These are phyloP conservation scores for Taeniopygia guttata DNA, from an alignment of 2,797 vertebrate genomes.

Conservation along the genomic window DNA sequence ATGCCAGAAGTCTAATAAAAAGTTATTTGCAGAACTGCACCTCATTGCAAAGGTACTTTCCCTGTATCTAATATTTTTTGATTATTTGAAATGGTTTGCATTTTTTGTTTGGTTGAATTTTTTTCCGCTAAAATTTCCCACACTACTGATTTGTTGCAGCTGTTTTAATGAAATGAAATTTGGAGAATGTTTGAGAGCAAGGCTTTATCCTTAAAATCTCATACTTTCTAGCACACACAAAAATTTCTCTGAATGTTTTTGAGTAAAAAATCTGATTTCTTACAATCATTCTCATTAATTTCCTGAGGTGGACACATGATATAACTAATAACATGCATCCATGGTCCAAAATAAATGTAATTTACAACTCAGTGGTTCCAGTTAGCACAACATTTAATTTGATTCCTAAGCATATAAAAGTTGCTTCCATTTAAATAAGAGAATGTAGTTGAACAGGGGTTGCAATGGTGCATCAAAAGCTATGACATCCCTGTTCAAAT, in stretches of 20 bases:
- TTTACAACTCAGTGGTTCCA: neutral
- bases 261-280: neutral
- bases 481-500: slow-evolving; percentile 47
- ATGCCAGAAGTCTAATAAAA: neutral
- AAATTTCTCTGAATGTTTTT: neutral
- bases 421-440: slow-evolving; percentile 9
- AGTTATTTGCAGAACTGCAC: neutral
- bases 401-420: neutral
- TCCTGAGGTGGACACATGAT: neutral
- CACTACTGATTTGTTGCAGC: neutral
- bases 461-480: slow-evolving; percentile 32
- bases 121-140: neutral
- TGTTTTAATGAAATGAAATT: neutral
- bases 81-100: neutral
- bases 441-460: neutral
- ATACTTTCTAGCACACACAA: neutral
- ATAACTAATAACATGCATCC: neutral
- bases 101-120: neutral
- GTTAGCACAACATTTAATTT: neutral
- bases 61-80: neutral
- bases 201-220: neutral
- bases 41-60: neutral
- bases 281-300: neutral
- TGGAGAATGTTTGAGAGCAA: neutral
- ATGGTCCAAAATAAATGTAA: neutral